phyloP scores from a whole-genome alignment of 2,113 vertebrate species.

The Tragelaphus buxtoni region DNA sequence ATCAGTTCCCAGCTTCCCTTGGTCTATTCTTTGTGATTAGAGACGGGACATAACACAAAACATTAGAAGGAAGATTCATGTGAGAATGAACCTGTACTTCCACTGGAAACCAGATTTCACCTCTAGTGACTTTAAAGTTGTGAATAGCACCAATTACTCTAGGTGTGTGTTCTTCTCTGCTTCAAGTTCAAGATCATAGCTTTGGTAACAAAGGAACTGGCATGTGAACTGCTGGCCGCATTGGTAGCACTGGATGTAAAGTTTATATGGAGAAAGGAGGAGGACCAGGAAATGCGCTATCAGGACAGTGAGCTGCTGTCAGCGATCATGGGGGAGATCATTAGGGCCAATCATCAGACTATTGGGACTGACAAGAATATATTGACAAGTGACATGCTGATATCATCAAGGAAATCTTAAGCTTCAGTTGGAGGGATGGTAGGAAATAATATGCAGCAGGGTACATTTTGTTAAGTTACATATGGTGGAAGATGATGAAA shows the following conservation, averaged over 20 bases:
- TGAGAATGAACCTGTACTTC: accelerated
- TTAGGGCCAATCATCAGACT: not conserved
- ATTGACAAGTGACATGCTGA: not conserved
- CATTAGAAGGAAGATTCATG: not conserved
- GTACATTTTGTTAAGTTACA: not conserved
- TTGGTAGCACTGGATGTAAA: not conserved
- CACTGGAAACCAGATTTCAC: not conserved
- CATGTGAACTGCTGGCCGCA: not conserved
- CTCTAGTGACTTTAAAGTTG: not conserved
- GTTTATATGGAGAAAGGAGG: not conserved
- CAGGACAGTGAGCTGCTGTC: not conserved
- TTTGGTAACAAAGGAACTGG: not conserved
- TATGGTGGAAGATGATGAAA: not conserved
- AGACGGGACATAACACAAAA: not conserved
- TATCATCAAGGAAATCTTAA: not conserved
- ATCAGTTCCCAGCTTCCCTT: not conserved
- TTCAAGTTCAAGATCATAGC: not conserved
- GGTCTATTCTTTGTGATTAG: not conserved
- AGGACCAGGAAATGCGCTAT: not conserved
- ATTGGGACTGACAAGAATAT: not conserved
- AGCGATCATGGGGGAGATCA: not conserved
- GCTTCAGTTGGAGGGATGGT: not conserved
- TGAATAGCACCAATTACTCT: not conserved
- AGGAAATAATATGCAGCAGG: not conserved
- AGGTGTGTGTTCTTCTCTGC: not conserved